phyloP scores from a whole-genome alignment of 2,113 vertebrate genomes.

The Pseudorhombus dupliciocellatus region DNA sequence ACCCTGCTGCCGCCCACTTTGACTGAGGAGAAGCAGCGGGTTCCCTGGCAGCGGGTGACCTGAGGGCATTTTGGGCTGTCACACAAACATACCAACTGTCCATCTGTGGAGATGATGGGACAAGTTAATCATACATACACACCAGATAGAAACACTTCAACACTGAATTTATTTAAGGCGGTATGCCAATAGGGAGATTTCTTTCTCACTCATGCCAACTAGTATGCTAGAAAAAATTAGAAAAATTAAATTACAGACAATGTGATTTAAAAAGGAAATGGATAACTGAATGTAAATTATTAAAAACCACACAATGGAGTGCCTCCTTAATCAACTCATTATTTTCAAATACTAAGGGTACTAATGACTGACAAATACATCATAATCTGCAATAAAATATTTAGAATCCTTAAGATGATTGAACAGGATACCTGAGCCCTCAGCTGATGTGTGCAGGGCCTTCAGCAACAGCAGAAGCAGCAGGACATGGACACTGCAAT shows the following conservation, averaged over 20 bases:
- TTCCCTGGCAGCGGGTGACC: slow-evolving; percentile 73
- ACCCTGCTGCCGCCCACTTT: slow-evolving; percentile 53
- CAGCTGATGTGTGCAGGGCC: slow-evolving; percentile 67
- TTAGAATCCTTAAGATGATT: too few relatives aligned
- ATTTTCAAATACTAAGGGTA: too few relatives aligned
- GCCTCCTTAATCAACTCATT: too few relatives aligned
- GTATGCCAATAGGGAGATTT: background rate
- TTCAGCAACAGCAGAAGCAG: slow-evolving; percentile 78
- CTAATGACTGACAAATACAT: background rate
- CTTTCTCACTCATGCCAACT: background rate
- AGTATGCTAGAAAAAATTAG: background rate
- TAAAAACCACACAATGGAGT: too few relatives aligned
- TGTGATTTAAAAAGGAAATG: too few relatives aligned
- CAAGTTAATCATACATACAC: background rate
- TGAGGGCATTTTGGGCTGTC: slow-evolving; percentile 71
- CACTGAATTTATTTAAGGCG: background rate
- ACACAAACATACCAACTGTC: slow-evolving; percentile 77
- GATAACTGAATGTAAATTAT: background rate
- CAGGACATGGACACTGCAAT: slow-evolving; percentile 70
- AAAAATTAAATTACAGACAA: too few relatives aligned
- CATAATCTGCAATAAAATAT: background rate
- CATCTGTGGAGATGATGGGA: slow-evolving; percentile 63
- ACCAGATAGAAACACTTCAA: background rate
- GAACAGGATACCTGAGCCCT: slow-evolving; percentile 69
- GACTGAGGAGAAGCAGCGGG: slow-evolving; percentile 80